Base-by-base conservation (phyloP, 2,888 invertebrate species). In the Cepaea hortensis region DNA sequence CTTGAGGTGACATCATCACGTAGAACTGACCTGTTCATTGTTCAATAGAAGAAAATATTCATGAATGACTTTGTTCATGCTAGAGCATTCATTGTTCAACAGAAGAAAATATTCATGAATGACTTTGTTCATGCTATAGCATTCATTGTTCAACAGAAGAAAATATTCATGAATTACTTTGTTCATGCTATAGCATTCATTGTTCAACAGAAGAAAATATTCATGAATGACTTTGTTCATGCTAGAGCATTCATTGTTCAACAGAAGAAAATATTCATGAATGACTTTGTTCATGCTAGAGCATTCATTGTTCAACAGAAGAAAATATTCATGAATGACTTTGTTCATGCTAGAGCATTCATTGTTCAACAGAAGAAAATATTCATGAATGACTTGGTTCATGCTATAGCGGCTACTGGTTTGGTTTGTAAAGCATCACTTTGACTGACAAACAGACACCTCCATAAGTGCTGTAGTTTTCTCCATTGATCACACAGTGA, bases 1-100 rank as follows among this genome's bases (percentile, higher is more conserved):
- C 97, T 89, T 96, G 96, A 11, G 97, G 96, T 93, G 96, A 96
- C 92, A 97, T 97, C 95, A 97, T 97, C 20, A 98, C 97, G 95
- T 96, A 97, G 93, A 97, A 96, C 93, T 97, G 97, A 76, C 96
- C 95, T 93, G 85, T 77, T 65, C 23, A 11, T 48, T 55, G 48
- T 68, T 20, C 15, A 81, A 65, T 23, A 23, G n/a, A 73, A 70
- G 35, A 13, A 83, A 23, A 11, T 46, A n/a, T 35, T 70, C 6
- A 70, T 70, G 70, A 70, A 23, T 55, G 23, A 3, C 70, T 70
- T 46, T 15, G 15, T 46, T n/a, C 35, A 75, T n/a, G 5, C 18
- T 68, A 20, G 0, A 68, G 13, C 9, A 65, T 77, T 65, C 23
- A 11, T 3, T 55, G 3, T 68, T 20, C 15, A 81, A 65, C 1